phyloP scores from a whole-genome alignment of 2,113 vertebrate species.

The Mastomys natalensis region DNA sequence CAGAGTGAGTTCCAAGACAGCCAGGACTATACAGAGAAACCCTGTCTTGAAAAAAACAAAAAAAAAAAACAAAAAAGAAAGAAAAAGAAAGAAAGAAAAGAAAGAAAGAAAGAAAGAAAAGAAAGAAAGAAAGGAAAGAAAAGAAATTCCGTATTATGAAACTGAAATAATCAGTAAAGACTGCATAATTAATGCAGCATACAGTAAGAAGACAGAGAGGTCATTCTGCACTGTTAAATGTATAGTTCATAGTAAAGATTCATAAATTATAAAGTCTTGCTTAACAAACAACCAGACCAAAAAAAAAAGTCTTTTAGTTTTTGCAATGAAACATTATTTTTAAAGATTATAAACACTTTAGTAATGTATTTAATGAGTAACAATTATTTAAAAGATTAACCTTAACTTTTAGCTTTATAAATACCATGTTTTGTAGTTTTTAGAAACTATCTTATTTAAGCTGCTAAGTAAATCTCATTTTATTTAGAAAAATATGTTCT shows the following conservation, averaged over 20 bases:
- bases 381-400: neutral
- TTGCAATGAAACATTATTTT: constrained; percentile 28
- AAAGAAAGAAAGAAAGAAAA: too few species aligned
- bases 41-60: too few species aligned
- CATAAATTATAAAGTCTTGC: constrained; percentile 4
- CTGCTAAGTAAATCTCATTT: constrained; percentile 12
- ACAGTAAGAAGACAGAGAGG: neutral
- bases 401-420: neutral
- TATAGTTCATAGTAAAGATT: neutral
- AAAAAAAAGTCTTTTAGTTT: neutral
- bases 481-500: constrained; percentile 56
- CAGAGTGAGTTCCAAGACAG: too few species aligned
- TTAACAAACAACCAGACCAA: neutral
- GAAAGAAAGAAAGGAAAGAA: too few species aligned
- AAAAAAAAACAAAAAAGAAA: too few species aligned
- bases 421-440: neutral
- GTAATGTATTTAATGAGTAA: neutral
- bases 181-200: neutral
- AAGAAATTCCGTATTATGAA: neutral
- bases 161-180: constrained; percentile 8
- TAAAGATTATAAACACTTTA: neutral
- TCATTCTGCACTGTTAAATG: neutral
- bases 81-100: too few species aligned
- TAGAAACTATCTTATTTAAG: too few species aligned
- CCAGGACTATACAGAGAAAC: too few species aligned